Evolutionary conservation across 2,888 invertebrate species (phyloP).

Genomic region (Drosophila cognata): DNA sequence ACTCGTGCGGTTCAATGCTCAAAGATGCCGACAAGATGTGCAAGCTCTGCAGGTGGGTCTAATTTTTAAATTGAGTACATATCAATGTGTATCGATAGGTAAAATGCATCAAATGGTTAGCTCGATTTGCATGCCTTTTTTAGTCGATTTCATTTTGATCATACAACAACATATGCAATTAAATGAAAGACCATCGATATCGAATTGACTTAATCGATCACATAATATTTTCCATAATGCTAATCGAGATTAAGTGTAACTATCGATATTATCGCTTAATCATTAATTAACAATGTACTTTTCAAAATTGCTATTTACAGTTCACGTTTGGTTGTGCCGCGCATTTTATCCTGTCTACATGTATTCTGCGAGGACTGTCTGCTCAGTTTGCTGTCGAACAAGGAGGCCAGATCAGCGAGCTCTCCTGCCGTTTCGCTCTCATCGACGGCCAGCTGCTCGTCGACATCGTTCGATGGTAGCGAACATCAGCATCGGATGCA

Average conservation of each 20-base stretch:
- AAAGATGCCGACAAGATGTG: slow-evolving; percentile 87
- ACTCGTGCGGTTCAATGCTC: slow-evolving; percentile 78
- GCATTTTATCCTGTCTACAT: slow-evolving; percentile 96
- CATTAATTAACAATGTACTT: background rate
- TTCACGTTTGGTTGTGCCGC: slow-evolving; percentile 91
- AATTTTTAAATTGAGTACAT: background rate
- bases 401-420: slow-evolving; percentile 87
- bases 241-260: background rate
- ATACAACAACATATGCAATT: background rate
- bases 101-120: background rate
- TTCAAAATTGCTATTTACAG: slow-evolving; percentile 84
- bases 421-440: slow-evolving; percentile 61
- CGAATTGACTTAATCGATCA: background rate
- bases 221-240: background rate
- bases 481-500: slow-evolving; percentile 56
- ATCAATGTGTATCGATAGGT: background rate
- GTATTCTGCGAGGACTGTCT: slow-evolving; percentile 97
- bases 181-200: background rate
- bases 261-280: background rate
- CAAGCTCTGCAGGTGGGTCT: slow-evolving; percentile 89
- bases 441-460: slow-evolving; percentile 86
- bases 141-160: background rate
- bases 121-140: background rate
- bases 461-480: slow-evolving; percentile 74
- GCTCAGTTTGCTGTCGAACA: slow-evolving; percentile 90